phyloP scores from a whole-genome alignment of 2,888 invertebrate species.

The Drosophila flavopinicola region DNA sequence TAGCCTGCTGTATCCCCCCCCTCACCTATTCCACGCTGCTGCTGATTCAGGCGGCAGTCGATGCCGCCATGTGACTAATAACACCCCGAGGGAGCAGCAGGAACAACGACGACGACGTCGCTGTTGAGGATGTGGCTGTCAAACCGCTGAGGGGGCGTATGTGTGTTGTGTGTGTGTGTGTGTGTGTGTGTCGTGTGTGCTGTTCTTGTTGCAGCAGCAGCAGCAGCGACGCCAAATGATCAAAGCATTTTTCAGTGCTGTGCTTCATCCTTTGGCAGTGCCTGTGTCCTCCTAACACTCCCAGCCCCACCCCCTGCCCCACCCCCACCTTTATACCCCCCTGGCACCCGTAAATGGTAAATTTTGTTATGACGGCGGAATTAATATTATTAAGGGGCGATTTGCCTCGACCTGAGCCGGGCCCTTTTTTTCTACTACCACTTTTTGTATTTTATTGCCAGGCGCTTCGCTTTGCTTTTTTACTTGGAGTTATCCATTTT shows the following conservation, averaged over 20 bases:
- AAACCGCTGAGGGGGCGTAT: slow-evolving; percentile 23
- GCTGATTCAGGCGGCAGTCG: slow-evolving; percentile 26
- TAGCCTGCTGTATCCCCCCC: background rate
- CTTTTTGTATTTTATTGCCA: slow-evolving; percentile 3
- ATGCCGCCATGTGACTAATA: slow-evolving; percentile 78
- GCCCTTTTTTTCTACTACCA: slow-evolving; percentile 32
- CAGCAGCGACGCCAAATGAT: slow-evolving; percentile 67
- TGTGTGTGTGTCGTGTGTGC: background rate
- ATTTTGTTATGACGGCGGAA: slow-evolving; percentile 79
- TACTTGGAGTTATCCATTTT: background rate
- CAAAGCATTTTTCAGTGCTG: slow-evolving; percentile 67
- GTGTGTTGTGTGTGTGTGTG: background rate
- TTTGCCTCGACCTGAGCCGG: slow-evolving; percentile 44
- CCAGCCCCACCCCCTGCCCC: background rate
- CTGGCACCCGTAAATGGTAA: slow-evolving; percentile 33
- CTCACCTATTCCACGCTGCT: no score
- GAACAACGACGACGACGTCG: slow-evolving; percentile 5
- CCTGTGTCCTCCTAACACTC: background rate
- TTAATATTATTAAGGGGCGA: slow-evolving; percentile 79
- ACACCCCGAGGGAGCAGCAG: slow-evolving; percentile 78
- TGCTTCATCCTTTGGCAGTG: slow-evolving; percentile 42
- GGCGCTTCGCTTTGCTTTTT: slow-evolving; percentile 12
- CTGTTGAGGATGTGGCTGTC: slow-evolving; percentile 18
- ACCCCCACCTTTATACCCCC: background rate
- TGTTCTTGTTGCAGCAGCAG: background rate